Evolutionary conservation across 2,797 vertebrate species (phyloP), one percentile per base, ranked within the genome.

Genomic region (Martes flavigula): DNA sequence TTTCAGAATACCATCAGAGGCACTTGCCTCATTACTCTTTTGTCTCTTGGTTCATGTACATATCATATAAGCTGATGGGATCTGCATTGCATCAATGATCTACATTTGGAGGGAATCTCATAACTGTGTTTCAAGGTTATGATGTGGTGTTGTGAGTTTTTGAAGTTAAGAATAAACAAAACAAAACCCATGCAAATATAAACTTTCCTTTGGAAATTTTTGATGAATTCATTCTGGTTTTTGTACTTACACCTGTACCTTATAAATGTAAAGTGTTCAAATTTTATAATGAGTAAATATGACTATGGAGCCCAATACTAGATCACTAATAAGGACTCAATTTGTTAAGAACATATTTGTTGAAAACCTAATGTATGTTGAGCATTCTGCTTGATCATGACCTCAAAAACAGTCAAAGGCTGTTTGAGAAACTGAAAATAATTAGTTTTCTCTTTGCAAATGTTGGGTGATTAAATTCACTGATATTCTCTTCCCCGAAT

Each of bases 101-200:
- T 87, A 75, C 2, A 72, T 70, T 92, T 70, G 75, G 9, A 27
- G 87, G 38, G n/a, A 87, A 82, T 92, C 43, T 93, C 43, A 86
- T 85, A 94, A 43, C 66, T 91, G 21, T 73, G 70, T 85, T 95
- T 95, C 51, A 90, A 94, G 40, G 64, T 66, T 87, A 72, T 94
- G 64, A 40, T 75, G 18, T 79, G 46, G 14, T 46, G 5, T 51
- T 90, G 43, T 91, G 78, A 83, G 30, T 83, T 91, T 21, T 77
- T 84, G 23, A 94, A 75, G 8, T 54, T 83, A 95, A 87, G 15
- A 14, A 62, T 84, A 89, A 32, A 14, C 56, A 58, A 87, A 27
- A 10, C 1, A 64, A 87, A 78, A 75, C 23, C 3, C 3, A 73
- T 48, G 46, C 88, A 89, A 94, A 56, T 3, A 64, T 38, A 4